Evolutionary conservation across 2,113 vertebrate species (phyloP), one percentile per base, ranked within the genome.

Genomic region (Anolis sagrei): DNA sequence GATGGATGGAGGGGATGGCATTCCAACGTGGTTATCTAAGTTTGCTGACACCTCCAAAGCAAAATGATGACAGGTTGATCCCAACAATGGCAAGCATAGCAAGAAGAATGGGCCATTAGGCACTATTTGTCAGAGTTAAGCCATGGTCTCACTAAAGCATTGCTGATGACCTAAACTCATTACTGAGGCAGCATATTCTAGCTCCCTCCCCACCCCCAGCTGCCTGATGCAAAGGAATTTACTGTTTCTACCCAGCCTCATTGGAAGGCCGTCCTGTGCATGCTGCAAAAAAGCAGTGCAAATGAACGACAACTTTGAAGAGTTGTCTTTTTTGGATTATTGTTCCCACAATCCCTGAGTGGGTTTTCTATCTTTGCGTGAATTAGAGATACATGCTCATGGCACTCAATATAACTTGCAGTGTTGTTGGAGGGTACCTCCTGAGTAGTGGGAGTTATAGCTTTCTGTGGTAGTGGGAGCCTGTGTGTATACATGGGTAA

Each of bases 131-230:
- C 87, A 83, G 62, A 80, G 89, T 86, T 94, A 95, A 95, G 91
- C 95, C 88, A 66, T 64, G 76, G 89, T 77, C 87, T 93, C 81
- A 90, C 84, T 86, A 69, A 72, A 84, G 90, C 86, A 91, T 81
- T 94, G 94, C 95, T 95, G 93, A 95, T 90, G 58, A 72, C 83
- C 87, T 90, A 90, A 90, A 91, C 93, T 87, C 87, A 90, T 95
- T 93, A 89, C 95, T 86, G 77, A 70, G 84, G 66, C 44, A 16
- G 87, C 62, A 83, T 89, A 89, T 76, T 81, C 86, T 76, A 91
- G 87, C 86, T 85, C 80, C 58, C 23, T 18, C 72, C 54, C 51
- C 36, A 29, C 25, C 72, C 54, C 34, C 39, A 39, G 58, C 23
- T 70, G 70, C 7, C 16, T 74, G 51, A 62, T 73, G 84, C 62